Base-by-base conservation (phyloP, 2,797 vertebrate species). In the Thripadectes ignobilis region DNA sequence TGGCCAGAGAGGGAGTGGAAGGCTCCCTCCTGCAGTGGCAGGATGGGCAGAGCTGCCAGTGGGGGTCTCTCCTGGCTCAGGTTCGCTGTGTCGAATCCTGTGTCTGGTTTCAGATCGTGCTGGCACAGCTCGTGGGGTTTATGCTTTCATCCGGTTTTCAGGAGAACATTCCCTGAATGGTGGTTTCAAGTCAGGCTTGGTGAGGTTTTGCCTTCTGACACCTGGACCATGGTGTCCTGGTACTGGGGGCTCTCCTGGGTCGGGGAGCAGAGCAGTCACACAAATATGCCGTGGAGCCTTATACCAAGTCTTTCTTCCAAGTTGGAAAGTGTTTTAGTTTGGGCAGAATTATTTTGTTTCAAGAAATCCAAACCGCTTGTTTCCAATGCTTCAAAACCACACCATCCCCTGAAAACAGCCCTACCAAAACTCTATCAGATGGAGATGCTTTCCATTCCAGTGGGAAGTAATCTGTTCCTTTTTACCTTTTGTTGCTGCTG, bases 111-210 rank as follows among this genome's bases (percentile, higher is more conserved):
- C 69, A 61, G 20, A 54, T 22, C 1, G 1, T 63, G 38, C 73
- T 51, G 30, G 45, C 62, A 6, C 61, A 78, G 41, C 30, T 36
- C 7, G 1, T 6, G 46, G 12, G 21, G 4, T 46, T 87, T 49
- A 4, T 32, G 34, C 18, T 83, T 88, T 85, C 51, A 20, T 27
- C 58, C 46, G 21, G 4, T 58, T 59, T 77, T 69, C 29, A 67
- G 63, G 67, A 62, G 62, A 67, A 54, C 0, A 0, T 27, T 80
- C 66, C 45, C 32, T 4, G 8, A 34, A n/a, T 23, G 51, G 66
- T 12, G 20, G 5, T 8, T 21, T 14, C 0, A 0, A 7, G 16
- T 52, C 1, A 1, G 38, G 54, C 23, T 66, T n/a, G 26, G 12
- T 82, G 72, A 57, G 45, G 6, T 34, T 52, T 29, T 24, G 71